Percentiles rank a stretch among this genome's conserved stretches.
Conservation (phyloP, 2,888 invertebrate genomes). For the Tubulanus polymorphus region DNA sequence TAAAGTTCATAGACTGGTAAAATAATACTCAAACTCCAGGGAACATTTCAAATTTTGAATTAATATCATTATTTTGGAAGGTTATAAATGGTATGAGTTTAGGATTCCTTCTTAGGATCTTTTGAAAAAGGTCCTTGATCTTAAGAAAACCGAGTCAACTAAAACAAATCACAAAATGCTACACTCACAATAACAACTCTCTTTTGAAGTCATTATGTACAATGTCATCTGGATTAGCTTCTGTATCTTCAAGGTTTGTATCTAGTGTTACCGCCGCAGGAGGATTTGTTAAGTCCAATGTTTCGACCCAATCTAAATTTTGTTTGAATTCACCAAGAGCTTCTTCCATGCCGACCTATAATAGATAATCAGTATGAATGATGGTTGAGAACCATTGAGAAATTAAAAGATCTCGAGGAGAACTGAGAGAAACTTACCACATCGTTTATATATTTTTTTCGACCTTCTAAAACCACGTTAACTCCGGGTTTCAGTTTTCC, state of each 20-base stretch:
- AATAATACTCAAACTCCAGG: not conserved
- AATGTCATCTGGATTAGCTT: constrained; percentile 25
- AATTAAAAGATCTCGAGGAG: not conserved
- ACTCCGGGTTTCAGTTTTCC: constrained; percentile 83
- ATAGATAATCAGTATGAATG: not conserved
- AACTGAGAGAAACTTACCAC: constrained; percentile 59
- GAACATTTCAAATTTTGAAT: too few species aligned
- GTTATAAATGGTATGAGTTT: too few species aligned
- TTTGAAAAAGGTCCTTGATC: too few species aligned
- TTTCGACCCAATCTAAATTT: constrained; percentile 80
- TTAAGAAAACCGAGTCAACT: too few species aligned
- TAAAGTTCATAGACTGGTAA: not conserved
- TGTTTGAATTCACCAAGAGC: constrained; percentile 65
- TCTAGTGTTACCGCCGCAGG: constrained; percentile 62
- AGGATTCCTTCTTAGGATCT: too few species aligned
- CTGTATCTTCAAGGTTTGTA: constrained; percentile 21
- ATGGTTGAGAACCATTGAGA: constrained; percentile 2
- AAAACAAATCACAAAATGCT: too few species aligned
- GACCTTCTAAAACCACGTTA: constrained; percentile 60
- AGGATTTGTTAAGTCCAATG: constrained; percentile 71
- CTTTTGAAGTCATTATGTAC: constrained; percentile 76
- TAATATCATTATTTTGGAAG: too few species aligned
- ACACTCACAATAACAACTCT: constrained; percentile 69
- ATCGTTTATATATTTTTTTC: constrained; percentile 67
- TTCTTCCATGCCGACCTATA: constrained; percentile 61